phyloP scores from a whole-genome alignment of 1,140 invertebrate species.

The Lucilia cuprina region DNA sequence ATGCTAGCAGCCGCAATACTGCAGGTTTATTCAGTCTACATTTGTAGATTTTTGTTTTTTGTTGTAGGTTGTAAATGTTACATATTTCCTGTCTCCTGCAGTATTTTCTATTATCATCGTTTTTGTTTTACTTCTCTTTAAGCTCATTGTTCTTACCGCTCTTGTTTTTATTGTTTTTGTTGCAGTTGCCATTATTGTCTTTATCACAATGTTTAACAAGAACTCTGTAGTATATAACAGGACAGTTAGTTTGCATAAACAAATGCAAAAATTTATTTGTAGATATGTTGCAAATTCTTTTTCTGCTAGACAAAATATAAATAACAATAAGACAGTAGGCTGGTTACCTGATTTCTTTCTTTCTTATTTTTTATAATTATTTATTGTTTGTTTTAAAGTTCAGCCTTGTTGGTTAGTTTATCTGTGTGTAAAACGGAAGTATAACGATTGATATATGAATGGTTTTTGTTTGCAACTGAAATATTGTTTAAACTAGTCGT shows the following conservation, averaged over 20 bases:
- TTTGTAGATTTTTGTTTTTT: neutral
- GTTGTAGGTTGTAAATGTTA: conserved; percentile 4
- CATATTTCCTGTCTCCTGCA: conserved; percentile 21
- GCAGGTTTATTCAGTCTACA: too few relatives aligned
- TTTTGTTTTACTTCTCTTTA: too few relatives aligned
- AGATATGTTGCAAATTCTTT: neutral
- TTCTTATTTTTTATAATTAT: neutral
- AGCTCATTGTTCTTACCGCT: too few relatives aligned
- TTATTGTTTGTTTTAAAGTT: neutral
- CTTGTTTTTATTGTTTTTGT: neutral
- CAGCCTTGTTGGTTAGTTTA: neutral
- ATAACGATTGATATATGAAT: neutral
- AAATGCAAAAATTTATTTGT: neutral
- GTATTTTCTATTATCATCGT: neutral
- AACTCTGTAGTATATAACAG: neutral
- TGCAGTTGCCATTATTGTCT: neutral
- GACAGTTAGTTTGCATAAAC: neutral
- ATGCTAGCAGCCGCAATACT: too few relatives aligned
- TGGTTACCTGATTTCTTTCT: neutral
- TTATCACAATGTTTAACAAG: neutral
- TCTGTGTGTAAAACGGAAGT: neutral
- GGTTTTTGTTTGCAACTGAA: neutral
- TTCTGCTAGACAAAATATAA: neutral
- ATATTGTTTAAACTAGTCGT: neutral
- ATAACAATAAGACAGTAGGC: neutral